Evolutionary conservation across 2,888 invertebrate species (phyloP), one percentile per base, ranked within the genome.

Genomic region (Napeogenes inachia): DNA sequence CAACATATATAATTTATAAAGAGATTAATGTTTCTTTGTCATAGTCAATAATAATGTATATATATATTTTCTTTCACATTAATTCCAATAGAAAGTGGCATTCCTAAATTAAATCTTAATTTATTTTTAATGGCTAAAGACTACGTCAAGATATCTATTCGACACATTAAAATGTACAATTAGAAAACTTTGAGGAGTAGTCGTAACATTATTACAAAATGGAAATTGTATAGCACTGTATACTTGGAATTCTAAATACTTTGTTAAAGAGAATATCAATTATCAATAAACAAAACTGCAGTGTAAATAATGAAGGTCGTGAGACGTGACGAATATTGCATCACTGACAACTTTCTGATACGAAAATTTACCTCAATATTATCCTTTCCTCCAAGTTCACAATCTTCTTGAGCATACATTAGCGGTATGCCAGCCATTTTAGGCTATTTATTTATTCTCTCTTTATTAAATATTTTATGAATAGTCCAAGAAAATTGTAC

Each of bases 321-420:
- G 57, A 61, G 53, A 58, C 58, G 35, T 61, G 61, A 59, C 55
- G 57, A 61, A 60, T 8, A 62, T 58, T 60, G 54, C 60, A 60
- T 56, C 62, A 67, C 62, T 60, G 42, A 38, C 35, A 59, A 35
- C 8, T 8, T 53, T 56, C 12, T 46, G 10, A 60, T 42, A 45
- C 10, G 30, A 46, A 46, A 61, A 12, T 53, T 78, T 82, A 89
- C 89, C 82, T 90, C 84, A 13, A 90, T 84, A 56, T 82, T 88
- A 73, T 92, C 92, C 76, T 94, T 94, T 67, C 93, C 94, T 54
- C 94, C 94, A 47, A 91, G 85, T 75, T 94, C 94, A 69, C 92
- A 92, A 78, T 94, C 94, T 68, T 93, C 93, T 70, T 93, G 92
- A 42, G 91, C 89, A 67, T 92, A 89, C 81, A 94, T 92, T 70